Evolutionary conservation across 2,113 vertebrate genomes (phyloP).

Genomic region (Carettochelys insculpta): DNA sequence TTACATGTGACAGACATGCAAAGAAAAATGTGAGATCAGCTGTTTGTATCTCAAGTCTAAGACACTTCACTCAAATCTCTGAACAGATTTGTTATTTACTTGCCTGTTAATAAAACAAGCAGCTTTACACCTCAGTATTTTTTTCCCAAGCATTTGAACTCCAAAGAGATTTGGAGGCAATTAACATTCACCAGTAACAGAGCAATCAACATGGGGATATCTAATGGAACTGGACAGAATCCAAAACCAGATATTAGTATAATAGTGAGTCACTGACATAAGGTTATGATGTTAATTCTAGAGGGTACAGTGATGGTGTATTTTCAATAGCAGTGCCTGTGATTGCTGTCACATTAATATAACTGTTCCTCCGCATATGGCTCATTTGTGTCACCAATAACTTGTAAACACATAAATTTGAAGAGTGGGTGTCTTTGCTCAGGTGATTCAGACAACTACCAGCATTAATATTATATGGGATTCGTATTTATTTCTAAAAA

Average conservation of each 20-base stretch:
- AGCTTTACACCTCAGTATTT: slow-evolving; percentile 69
- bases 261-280: slow-evolving; percentile 78
- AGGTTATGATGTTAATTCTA: slow-evolving; percentile 79
- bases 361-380: slow-evolving; percentile 62
- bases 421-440: slow-evolving; percentile 49
- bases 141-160: slow-evolving; percentile 74
- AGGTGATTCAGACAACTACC: slow-evolving; percentile 50
- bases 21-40: slow-evolving; percentile 53
- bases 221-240: slow-evolving; percentile 85
- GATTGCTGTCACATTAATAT: slow-evolving; percentile 67
- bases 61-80: slow-evolving; percentile 57
- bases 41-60: slow-evolving; percentile 38
- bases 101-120: slow-evolving; percentile 75
- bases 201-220: slow-evolving; percentile 79
- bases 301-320: slow-evolving; percentile 63
- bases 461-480: slow-evolving; percentile 70
- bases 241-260: slow-evolving; percentile 83
- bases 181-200: slow-evolving; percentile 85
- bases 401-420: slow-evolving; percentile 38
- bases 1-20: slow-evolving; percentile 37
- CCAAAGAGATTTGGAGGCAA: slow-evolving; percentile 81
- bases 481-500: slow-evolving; percentile 66
- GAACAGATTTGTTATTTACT: slow-evolving; percentile 74
- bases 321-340: slow-evolving; percentile 63
- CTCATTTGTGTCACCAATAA: slow-evolving; percentile 43